Percentiles rank a stretch among this genome's conserved stretches.
These are phyloP conservation scores for Hycleus cichorii DNA, from an alignment of 1,140 invertebrate genomes.

Conservation along the genomic window DNA sequence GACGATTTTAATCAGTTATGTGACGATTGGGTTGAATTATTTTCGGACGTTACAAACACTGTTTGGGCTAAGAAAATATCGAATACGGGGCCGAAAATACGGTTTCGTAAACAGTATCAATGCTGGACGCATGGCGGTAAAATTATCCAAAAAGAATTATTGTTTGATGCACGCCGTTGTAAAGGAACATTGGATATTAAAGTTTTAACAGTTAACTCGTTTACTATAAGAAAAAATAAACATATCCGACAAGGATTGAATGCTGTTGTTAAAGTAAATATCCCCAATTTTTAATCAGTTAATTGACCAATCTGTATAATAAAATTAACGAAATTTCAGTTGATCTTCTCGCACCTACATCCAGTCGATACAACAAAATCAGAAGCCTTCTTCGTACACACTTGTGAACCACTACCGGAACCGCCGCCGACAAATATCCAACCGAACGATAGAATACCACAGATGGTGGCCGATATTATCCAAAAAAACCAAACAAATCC, in stretches of 20 bases:
- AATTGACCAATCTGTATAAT: not conserved
- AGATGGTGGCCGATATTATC: conserved; percentile 34
- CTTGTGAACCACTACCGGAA: conserved; percentile 33
- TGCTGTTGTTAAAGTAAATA: conserved; percentile 36
- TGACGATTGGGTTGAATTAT: conserved; percentile 39
- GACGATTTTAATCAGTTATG: conserved; percentile 37
- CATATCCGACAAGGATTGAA: conserved; percentile 36
- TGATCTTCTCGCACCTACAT: conserved; percentile 38
- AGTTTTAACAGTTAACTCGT: conserved; percentile 35
- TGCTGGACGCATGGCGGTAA: conserved; percentile 36
- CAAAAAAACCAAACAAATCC: conserved; percentile 18
- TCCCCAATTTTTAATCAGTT: not conserved
- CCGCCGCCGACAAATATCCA: conserved; percentile 22
- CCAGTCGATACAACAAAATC: conserved; percentile 25
- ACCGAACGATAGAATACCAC: conserved; percentile 28
- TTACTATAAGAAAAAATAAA: conserved; percentile 34
- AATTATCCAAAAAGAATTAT: conserved; percentile 33
- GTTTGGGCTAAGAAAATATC: conserved; percentile 41
- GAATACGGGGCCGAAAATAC: conserved; percentile 40
- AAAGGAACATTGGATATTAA: conserved; percentile 38
- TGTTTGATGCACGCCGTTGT: conserved; percentile 38
- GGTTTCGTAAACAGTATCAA: conserved; percentile 40
- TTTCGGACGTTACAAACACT: conserved; percentile 36
- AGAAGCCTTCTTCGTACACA: conserved; percentile 36
- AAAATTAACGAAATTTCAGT: conserved; percentile 26